These are phyloP conservation scores for Leucosticte australis DNA, from an alignment of 2,113 vertebrate species.

Conservation along the genomic window DNA sequence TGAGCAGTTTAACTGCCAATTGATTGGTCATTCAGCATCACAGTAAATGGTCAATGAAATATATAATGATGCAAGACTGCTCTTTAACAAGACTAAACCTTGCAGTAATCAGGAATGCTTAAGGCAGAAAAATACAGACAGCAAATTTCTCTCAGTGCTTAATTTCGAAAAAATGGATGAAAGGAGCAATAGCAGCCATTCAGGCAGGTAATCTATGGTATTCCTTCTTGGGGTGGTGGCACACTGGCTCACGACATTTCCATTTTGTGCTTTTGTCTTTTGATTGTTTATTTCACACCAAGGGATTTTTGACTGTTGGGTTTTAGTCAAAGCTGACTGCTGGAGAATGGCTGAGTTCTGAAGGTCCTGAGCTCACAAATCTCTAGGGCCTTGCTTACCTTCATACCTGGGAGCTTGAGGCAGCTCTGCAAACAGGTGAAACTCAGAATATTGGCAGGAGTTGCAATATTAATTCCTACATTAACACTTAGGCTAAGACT, in stretches of 20 bases:
- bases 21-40: slow-evolving; percentile 33
- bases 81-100: background rate
- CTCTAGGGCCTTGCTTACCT: background rate
- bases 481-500: background rate
- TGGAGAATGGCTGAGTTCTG: background rate
- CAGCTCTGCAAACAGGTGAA: background rate
- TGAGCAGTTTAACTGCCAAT: slow-evolving; percentile 41
- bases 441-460: background rate
- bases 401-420: background rate
- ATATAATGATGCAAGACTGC: background rate
- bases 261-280: background rate
- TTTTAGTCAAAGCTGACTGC: background rate
- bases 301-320: background rate
- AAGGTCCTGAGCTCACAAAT: background rate
- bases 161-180: background rate
- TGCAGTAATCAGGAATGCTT: background rate
- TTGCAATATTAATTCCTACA: background rate
- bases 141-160: background rate
- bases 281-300: background rate
- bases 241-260: background rate
- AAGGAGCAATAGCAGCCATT: background rate
- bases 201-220: background rate
- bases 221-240: background rate
- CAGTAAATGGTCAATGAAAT: slow-evolving; percentile 44
- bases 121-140: slow-evolving; percentile 5